phyloP scores from a whole-genome alignment of 2,113 vertebrate genomes.

The Crotalus helleri region DNA sequence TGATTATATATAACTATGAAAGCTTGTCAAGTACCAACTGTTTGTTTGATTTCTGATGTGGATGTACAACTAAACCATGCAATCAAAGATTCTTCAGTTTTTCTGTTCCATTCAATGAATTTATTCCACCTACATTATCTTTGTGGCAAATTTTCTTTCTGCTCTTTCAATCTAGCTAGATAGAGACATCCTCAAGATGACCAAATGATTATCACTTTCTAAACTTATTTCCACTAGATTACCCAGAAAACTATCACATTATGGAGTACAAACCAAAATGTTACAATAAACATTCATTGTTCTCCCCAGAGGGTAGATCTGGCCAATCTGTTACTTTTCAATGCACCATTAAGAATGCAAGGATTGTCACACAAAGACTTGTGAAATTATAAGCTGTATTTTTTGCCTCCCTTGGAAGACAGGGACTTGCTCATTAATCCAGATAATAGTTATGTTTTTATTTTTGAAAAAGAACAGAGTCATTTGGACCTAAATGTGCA shows the following conservation, averaged over 20 bases:
- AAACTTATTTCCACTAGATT: neutral
- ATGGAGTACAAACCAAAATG: neutral
- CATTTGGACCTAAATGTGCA: neutral
- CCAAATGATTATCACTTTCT: neutral
- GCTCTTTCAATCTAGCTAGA: neutral
- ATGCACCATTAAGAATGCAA: neutral
- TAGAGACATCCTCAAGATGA: neutral
- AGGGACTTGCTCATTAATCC: neutral
- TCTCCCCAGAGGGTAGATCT: neutral
- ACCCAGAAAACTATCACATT: too few relatives aligned
- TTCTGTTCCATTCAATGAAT: neutral
- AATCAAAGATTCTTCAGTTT: neutral
- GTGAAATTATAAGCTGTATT: neutral
- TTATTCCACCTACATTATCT: neutral
- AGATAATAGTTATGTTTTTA: neutral
- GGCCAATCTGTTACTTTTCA: neutral
- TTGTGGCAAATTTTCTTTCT: neutral
- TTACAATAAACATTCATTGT: neutral
- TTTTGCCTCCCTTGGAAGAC: neutral
- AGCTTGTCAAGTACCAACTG: neutral
- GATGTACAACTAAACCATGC: neutral
- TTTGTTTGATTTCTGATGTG: neutral
- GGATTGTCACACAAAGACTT: neutral
- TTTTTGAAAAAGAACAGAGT: neutral
- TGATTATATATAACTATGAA: neutral